Evolutionary conservation across 2,888 invertebrate species (phyloP), one percentile per base, ranked within the genome.

Genomic region (Andrena chrysosceles): DNA sequence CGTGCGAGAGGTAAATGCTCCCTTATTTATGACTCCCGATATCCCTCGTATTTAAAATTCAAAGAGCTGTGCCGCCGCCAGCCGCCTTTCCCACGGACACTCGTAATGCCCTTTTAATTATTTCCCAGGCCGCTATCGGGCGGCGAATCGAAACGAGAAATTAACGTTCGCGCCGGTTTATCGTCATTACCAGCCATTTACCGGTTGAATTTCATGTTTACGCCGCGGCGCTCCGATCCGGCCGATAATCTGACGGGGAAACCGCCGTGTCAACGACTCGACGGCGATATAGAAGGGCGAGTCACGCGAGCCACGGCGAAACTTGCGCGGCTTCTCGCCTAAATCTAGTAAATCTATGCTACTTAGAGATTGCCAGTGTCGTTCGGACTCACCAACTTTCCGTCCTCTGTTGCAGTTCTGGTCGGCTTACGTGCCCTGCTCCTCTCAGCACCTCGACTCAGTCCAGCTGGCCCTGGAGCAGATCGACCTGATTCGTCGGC

Each of bases 391-490:
- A 77, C 60, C 20, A 7, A 13, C 5, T 31, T 49, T 42, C 16
- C 16, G 62, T 26, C 56, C 23, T 77, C 33, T 81, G 83, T 93
- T 92, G 13, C 93, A 96, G 96, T 95, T 96, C 87, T 96, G 96
- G 95, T 95, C 95, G n/a, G 95, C 95, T 23, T 96, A 95, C 91
- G 95, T 95, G 33, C 94, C 94, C 0, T 96, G 96, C 86, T 93
- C 93, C 56, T 93, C 95, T 16, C 95, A 95, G 90, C 94, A 95
- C 89, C 94, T 95, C 87, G 95, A 96, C 90, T 95, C 95, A 8
- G 95, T 95, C 29, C 94, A 95, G 85, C 93, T 95, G 84, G 95
- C 95, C 2, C 92, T 96, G 79, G 95, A 96, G 85, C 96, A 96
- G 91, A 94, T 95, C 81, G 96, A 96, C 91, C 94, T 95, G 84